These are phyloP conservation scores for Lagopus muta DNA, from an alignment of 2,113 vertebrate genomes.

Conservation along the genomic window DNA sequence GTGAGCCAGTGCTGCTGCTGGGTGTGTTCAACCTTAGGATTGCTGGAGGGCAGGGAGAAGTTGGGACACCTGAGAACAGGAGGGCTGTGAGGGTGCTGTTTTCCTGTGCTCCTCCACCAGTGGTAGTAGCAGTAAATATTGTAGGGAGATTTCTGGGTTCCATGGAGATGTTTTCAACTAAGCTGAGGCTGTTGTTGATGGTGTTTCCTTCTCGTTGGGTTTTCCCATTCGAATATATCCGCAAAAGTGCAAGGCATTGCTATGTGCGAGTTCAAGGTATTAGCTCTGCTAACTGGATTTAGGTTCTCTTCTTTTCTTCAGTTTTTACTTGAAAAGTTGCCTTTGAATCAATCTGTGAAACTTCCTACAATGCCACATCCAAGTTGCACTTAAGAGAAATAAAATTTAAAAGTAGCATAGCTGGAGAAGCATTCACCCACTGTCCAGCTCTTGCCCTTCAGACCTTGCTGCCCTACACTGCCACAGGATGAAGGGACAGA, in stretches of 20 bases:
- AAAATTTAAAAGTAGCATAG: neutral
- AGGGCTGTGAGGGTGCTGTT: neutral
- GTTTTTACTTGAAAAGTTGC: constrained; percentile 42
- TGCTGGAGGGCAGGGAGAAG: neutral
- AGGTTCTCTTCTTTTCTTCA: neutral
- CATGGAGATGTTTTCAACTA: neutral
- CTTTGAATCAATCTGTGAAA: neutral
- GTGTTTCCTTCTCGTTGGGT: neutral
- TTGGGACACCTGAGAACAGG: neutral
- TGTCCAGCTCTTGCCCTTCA: neutral
- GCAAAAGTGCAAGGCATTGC: neutral
- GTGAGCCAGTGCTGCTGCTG: neutral
- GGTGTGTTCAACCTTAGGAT: fast-evolving
- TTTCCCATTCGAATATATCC: neutral
- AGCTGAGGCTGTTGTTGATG: neutral
- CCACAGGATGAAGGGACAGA: neutral
- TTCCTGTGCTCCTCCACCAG: neutral
- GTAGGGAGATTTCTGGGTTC: neutral
- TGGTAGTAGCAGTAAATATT: neutral
- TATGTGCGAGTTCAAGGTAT: neutral
- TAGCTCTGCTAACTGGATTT: neutral
- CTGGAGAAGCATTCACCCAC: neutral
- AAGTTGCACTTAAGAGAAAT: neutral
- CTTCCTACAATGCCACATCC: neutral
- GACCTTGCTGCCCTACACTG: neutral